Evolutionary conservation across 2,797 vertebrate species (phyloP).

Genomic region (Hylomyscus alleni): DNA sequence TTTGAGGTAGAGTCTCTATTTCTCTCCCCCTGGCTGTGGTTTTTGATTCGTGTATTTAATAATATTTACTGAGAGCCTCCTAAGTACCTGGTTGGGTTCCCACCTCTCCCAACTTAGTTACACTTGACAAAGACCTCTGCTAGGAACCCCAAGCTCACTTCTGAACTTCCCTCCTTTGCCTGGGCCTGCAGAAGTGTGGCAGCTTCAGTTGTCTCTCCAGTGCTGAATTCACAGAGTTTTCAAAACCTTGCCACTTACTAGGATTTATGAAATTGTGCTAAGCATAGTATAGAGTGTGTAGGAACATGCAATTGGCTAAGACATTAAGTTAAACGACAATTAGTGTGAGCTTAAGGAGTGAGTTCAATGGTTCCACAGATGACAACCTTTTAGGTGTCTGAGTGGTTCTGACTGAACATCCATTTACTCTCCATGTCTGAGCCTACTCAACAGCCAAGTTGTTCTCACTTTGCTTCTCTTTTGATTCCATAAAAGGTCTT

Average conservation of each 20-base stretch:
- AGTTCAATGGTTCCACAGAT: constrained; percentile 26
- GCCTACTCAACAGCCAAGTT: constrained; percentile 23
- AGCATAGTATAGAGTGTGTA: neutral
- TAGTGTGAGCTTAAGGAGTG: neutral
- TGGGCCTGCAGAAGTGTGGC: constrained; percentile 4
- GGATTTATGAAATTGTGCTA: constrained; percentile 29
- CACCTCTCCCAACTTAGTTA: neutral
- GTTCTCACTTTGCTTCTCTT: constrained; percentile 10
- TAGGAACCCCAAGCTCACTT: neutral
- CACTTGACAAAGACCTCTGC: neutral
- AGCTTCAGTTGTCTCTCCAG: constrained; percentile 10
- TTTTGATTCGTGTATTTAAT: constrained; percentile 46
- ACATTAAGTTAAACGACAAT: constrained; percentile 45
- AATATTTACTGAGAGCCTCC: constrained; percentile 20
- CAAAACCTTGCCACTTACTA: constrained; percentile 16
- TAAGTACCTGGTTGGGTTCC: neutral
- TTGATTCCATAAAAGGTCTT: constrained; percentile 17
- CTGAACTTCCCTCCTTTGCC: neutral
- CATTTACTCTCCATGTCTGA: constrained; percentile 11
- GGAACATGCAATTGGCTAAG: constrained; percentile 3
- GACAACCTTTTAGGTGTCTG: constrained; percentile 16
- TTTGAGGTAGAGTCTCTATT: neutral
- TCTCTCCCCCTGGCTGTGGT: neutral
- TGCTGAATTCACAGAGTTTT: constrained; percentile 59
- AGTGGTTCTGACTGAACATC: neutral